Conservation (phyloP, 2,888 invertebrate species). For the Lasioglossum marginatum region DNA sequence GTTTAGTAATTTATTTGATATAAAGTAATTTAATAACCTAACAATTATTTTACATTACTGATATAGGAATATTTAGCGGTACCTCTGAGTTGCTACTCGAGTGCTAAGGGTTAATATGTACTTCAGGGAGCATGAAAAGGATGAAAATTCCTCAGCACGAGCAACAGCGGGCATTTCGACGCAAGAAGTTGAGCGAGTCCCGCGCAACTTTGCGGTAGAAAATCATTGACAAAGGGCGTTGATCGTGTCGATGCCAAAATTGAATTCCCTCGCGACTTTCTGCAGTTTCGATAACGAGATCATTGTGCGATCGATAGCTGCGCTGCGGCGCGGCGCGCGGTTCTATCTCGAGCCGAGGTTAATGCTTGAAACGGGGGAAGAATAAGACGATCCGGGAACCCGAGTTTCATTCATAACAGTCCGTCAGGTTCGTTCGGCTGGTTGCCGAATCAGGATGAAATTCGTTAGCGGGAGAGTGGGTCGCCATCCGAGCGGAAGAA, state of each 20-base stretch:
- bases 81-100: no score
- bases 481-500: slow-evolving; percentile 23
- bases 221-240: background rate
- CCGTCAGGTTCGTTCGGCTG: background rate
- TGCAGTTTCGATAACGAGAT: background rate
- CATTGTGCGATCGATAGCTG: background rate
- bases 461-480: slow-evolving; percentile 25
- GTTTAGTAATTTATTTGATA: no score
- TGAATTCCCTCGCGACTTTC: background rate
- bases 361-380: background rate
- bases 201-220: background rate
- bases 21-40: no score
- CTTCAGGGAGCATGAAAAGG: background rate
- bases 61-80: no score
- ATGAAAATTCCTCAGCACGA: background rate
- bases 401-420: slow-evolving; percentile 13
- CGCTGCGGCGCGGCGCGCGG: background rate
- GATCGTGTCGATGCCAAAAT: background rate
- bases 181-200: background rate
- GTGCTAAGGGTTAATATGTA: background rate
- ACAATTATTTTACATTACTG: no score
- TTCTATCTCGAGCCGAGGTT: background rate
- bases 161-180: background rate
- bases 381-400: background rate
- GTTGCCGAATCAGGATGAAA: slow-evolving; percentile 22